These are phyloP conservation scores for Lycocerus yunnanus DNA, from an alignment of 2,888 invertebrate genomes.

Conservation along the genomic window DNA sequence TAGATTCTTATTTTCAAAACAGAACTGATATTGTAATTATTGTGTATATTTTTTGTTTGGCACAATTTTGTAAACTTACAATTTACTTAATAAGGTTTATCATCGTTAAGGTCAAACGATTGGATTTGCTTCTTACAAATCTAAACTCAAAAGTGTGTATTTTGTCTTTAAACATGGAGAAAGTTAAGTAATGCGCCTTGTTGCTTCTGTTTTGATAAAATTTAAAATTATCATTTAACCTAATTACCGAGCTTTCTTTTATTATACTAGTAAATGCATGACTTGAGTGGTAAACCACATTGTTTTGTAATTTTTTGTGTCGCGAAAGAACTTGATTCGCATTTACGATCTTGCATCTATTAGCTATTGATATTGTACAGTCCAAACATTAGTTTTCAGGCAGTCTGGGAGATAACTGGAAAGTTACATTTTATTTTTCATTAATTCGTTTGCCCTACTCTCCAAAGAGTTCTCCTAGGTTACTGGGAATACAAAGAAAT, in stretches of 20 bases:
- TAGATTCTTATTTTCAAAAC: neutral
- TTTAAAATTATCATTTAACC: neutral
- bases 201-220: neutral
- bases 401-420: neutral
- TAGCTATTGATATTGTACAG: neutral
- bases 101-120: neutral
- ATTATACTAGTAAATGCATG: neutral
- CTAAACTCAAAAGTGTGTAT: no score
- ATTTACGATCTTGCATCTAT: neutral
- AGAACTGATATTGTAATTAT: neutral
- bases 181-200: neutral
- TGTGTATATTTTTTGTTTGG: neutral
- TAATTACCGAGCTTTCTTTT: neutral
- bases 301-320: neutral
- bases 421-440: no score
- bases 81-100: neutral
- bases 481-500: no score
- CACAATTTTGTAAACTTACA: neutral
- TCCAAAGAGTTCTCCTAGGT: no score
- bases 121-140: neutral
- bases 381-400: neutral
- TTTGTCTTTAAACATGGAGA: neutral
- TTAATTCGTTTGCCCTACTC: no score
- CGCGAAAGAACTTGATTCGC: neutral
- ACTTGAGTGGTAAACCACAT: neutral